Percentiles rank a stretch among this genome's conserved stretches.
These are phyloP conservation scores for Peromyscus maniculatus DNA, from an alignment of 2,113 vertebrate genomes.

Conservation along the genomic window DNA sequence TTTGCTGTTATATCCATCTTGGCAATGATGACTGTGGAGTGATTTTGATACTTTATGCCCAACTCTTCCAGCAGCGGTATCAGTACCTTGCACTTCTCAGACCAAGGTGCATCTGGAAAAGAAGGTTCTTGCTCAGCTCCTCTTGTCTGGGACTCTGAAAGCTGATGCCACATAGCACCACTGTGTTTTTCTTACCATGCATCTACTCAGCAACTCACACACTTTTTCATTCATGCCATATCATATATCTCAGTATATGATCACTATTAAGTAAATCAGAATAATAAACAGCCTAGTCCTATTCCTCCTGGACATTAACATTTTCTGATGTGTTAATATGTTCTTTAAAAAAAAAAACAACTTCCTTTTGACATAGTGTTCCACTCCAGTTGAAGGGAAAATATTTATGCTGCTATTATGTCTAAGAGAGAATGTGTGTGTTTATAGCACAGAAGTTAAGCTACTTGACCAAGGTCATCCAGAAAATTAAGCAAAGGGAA, in stretches of 20 bases:
- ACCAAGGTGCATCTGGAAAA: slow-evolving; percentile 93
- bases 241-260: not conserved
- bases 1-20: slow-evolving; percentile 95
- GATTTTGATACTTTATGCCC: slow-evolving; percentile 87
- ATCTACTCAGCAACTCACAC: not conserved
- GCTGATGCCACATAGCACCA: accelerated
- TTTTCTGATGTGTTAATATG: not conserved
- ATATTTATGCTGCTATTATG: not conserved
- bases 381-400: slow-evolving; percentile 13
- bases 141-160: not conserved
- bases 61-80: slow-evolving; percentile 93
- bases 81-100: slow-evolving; percentile 86
- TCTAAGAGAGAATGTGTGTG: not conserved
- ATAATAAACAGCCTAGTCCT: not conserved
- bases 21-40: slow-evolving; percentile 88
- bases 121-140: not conserved
- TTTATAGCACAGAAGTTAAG: not conserved
- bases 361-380: not conserved
- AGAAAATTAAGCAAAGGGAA: not conserved
- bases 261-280: not conserved
- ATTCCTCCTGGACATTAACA: not conserved
- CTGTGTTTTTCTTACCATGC: not conserved
- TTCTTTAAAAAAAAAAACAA: not conserved
- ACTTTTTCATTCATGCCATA: not conserved
- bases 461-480: not conserved